A percentile compares a stretch with the other conserved stretches of the same genome.
These are phyloP conservation scores for Rhopilema esculentum DNA, from an alignment of 30 jellyfish, hydroid and myxozoan species.

Conservation along the genomic window DNA sequence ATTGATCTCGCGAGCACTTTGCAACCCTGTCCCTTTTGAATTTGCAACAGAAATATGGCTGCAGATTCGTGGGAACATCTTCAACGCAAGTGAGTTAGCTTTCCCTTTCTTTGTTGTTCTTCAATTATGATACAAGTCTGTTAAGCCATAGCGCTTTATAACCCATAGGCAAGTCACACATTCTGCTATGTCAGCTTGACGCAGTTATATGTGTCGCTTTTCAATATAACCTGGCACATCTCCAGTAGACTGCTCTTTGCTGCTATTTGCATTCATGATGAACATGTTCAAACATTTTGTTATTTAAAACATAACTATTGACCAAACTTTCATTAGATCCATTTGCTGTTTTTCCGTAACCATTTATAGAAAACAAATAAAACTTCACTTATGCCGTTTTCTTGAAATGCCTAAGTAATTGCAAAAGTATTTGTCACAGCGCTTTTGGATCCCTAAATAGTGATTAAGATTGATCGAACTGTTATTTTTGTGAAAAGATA, in stretches of 20 bases:
- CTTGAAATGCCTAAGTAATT: neutral
- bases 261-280: neutral
- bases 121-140: neutral
- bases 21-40: slow-evolving; percentile 4
- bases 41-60: slow-evolving; percentile 5
- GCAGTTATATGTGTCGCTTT: neutral
- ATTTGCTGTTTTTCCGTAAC: neutral
- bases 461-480: neutral
- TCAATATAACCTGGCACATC: neutral
- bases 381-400: neutral
- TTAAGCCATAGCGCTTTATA: neutral
- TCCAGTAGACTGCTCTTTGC: neutral
- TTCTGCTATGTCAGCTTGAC: neutral
- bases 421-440: neutral
- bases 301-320: too few relatives aligned
- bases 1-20: neutral
- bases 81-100: neutral
- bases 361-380: neutral
- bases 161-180: neutral
- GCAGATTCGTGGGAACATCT: neutral
- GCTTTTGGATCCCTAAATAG: neutral
- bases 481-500: too few relatives aligned
- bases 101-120: neutral
- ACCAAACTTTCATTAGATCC: too few relatives aligned
- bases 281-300: neutral